These are phyloP conservation scores for Recurvirostra avosetta DNA, from an alignment of 2,113 vertebrate genomes.

Conservation along the genomic window DNA sequence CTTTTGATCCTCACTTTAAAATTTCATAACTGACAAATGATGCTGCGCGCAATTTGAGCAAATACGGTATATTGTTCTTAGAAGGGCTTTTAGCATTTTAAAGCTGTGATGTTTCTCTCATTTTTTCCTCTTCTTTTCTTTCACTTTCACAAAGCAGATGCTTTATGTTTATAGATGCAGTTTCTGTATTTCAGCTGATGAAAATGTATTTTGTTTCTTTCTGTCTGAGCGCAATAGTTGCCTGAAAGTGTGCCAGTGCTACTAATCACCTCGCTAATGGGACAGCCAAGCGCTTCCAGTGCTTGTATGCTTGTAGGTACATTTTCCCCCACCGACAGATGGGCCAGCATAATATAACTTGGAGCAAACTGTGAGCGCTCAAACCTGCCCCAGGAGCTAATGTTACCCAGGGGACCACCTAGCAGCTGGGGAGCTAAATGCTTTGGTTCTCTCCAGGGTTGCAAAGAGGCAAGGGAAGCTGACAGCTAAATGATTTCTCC, in stretches of 20 bases:
- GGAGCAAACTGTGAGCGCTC: background rate
- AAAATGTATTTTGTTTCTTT: constrained; percentile 3
- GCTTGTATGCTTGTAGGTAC: background rate
- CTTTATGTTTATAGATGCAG: constrained; percentile 4
- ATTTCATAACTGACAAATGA: background rate
- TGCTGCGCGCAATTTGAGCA: background rate
- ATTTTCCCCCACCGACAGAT: background rate
- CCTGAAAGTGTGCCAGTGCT: background rate
- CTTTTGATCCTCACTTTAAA: background rate
- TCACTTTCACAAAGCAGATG: background rate
- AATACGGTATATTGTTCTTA: background rate
- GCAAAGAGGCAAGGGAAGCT: background rate
- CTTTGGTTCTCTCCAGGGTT: background rate
- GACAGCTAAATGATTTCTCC: background rate
- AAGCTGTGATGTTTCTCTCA: background rate
- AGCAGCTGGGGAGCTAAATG: background rate
- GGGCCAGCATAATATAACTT: background rate
- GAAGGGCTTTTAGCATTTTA: constrained; percentile 8
- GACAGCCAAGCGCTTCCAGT: background rate
- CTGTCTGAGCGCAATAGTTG: background rate
- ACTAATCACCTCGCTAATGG: background rate
- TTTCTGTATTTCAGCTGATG: background rate
- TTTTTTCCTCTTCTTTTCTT: background rate
- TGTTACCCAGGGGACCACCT: background rate
- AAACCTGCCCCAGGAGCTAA: background rate